A percentile compares a stretch with the other conserved stretches of the same genome.
Conservation (phyloP, 2,797 vertebrate genomes). For the Tapirus indicus region DNA sequence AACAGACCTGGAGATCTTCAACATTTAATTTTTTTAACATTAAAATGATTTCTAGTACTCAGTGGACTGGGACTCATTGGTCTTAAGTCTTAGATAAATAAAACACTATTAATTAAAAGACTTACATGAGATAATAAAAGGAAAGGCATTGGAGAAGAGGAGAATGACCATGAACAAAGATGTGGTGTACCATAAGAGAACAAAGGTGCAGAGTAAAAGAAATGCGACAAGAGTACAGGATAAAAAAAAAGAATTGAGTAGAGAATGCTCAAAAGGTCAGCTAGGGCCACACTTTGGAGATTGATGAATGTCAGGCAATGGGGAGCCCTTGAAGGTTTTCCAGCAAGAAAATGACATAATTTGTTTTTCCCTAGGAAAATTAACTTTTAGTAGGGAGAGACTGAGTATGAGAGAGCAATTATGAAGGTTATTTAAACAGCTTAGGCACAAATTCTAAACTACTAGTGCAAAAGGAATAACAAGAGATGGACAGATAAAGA, state of each 20-base stretch:
- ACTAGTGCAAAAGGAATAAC: not conserved
- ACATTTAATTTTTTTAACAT: not conserved
- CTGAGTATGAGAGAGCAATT: not conserved
- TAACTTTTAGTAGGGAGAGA: not conserved
- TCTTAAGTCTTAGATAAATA: not conserved
- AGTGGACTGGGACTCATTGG: not conserved
- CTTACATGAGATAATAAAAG: not conserved
- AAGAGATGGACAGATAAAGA: not conserved
- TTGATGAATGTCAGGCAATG: not conserved
- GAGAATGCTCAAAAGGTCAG: not conserved
- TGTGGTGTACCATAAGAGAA: not conserved
- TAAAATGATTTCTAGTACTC: not conserved
- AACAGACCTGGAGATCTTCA: not conserved
- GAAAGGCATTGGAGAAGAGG: not conserved
- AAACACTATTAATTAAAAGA: not conserved
- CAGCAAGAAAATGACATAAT: not conserved
- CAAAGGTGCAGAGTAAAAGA: not conserved
- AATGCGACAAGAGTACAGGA: not conserved
- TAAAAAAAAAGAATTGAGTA: not conserved
- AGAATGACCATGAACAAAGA: not conserved
- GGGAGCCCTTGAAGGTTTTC: not conserved
- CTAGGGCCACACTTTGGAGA: not conserved
- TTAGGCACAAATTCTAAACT: not conserved
- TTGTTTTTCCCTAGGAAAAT: not conserved
- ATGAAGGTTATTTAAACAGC: not conserved